phyloP scores from a whole-genome alignment of 2,797 vertebrate genomes.

The Parotocinclus haroldoi region DNA sequence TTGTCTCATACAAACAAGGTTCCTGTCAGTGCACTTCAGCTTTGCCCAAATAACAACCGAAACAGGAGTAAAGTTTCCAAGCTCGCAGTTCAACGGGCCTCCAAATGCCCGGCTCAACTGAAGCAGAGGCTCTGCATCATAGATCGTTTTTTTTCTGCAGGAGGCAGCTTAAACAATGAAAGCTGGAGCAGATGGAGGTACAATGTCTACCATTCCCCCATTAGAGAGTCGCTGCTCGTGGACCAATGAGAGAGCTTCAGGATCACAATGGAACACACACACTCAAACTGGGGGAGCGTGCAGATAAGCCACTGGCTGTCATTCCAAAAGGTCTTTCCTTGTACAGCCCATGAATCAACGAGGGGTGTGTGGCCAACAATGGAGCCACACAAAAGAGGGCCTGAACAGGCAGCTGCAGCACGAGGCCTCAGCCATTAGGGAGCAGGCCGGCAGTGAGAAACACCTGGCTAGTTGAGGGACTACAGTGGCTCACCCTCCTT shows the following conservation, averaged over 20 bases:
- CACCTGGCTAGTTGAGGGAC: slow-evolving; percentile 68
- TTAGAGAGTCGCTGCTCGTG: slow-evolving; percentile 53
- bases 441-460: slow-evolving; percentile 53
- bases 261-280: slow-evolving; percentile 56
- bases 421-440: slow-evolving; percentile 62
- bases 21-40: slow-evolving; percentile 9
- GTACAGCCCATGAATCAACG: slow-evolving; percentile 69
- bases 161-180: slow-evolving; percentile 68
- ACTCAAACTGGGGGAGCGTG: slow-evolving; percentile 42
- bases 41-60: slow-evolving; percentile 10
- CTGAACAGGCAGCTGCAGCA: slow-evolving; percentile 71
- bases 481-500: slow-evolving; percentile 62
- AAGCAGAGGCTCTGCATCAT: slow-evolving; percentile 26
- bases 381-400: slow-evolving; percentile 64
- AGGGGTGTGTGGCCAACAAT: slow-evolving; percentile 68
- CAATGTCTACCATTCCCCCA: slow-evolving; percentile 66
- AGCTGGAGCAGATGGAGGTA: slow-evolving; percentile 72
- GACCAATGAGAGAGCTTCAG: slow-evolving; percentile 58
- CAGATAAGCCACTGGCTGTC: slow-evolving; percentile 43
- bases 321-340: slow-evolving; percentile 65
- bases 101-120: slow-evolving; percentile 18
- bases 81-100: slow-evolving; percentile 28
- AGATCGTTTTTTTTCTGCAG: slow-evolving; percentile 36
- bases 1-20: slow-evolving; percentile 20
- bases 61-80: slow-evolving; percentile 11